Evolutionary conservation across 2,113 vertebrate species (phyloP).

Genomic region (Halichoeres trimaculatus): DNA sequence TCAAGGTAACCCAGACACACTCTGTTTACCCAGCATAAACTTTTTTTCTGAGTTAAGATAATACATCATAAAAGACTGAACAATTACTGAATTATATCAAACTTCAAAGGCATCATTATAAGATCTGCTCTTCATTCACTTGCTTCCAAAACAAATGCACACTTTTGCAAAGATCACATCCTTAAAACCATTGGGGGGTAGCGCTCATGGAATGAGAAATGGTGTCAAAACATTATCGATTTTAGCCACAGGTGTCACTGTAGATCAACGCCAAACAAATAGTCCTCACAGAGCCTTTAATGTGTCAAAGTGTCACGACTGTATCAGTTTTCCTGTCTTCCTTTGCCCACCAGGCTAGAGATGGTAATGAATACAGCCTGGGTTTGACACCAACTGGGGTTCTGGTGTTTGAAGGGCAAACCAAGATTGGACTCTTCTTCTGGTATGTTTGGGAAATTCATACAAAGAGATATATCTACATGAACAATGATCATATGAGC

Average conservation of each 20-base stretch:
- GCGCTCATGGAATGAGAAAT: too few relatives aligned
- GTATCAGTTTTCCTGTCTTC: not conserved
- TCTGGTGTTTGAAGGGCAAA: constrained; percentile 97
- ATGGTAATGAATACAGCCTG: constrained; percentile 97
- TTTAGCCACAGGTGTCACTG: too few relatives aligned
- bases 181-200: too few relatives aligned
- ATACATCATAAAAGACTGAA: constrained; percentile 2
- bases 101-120: too few relatives aligned
- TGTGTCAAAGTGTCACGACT: not conserved
- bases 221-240: too few relatives aligned
- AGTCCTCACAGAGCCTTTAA: too few relatives aligned
- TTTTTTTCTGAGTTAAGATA: not conserved
- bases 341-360: constrained; percentile 87
- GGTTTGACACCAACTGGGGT: constrained; percentile 97
- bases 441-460: constrained; percentile 83
- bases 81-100: not conserved
- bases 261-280: not conserved
- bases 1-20: constrained; percentile 85
- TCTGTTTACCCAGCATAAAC: not conserved
- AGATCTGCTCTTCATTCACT: too few relatives aligned
- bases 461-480: not conserved
- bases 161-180: too few relatives aligned
- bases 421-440: constrained; percentile 99
- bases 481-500: not conserved
- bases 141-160: too few relatives aligned